Base-by-base conservation (phyloP, 1,140 invertebrate genomes). In the Aphidius ervi region DNA sequence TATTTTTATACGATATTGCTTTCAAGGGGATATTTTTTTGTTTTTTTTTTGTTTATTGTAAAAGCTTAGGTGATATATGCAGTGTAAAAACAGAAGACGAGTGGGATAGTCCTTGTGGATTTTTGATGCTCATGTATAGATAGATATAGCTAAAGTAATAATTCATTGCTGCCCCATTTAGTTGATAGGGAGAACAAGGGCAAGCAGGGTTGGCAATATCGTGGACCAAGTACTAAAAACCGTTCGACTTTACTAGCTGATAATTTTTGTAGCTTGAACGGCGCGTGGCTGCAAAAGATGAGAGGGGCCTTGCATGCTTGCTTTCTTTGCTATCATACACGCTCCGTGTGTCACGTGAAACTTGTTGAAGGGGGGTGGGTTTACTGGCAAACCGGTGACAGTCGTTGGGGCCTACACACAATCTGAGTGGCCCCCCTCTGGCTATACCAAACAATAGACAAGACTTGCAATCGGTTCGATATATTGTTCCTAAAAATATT, bases 401-500 rank as follows among this genome's bases (percentile, higher is more conserved):
- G 57, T 6, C 59, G 43, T 53, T 56, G 45, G 47, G 46, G 56
- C 56, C 16, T 16, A 55, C 56, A 20, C 20, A 61, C 56, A 45
- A 47, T 50, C 16, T 46, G 10, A 39, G 45, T 20, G 8, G 20
- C 46, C 53, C 49, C 45, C 46, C 23, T 31, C 1, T 31, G 23
- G 23, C 23, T 31, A 31, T 31, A 31, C 23, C 23, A 31, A 31
- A 31, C 23, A 31, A 31, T 31, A 31, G 23, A 31, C 23, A 31
- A 31, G 23, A 31, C 31, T 16, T 6, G 47, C 60, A 52, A 57
- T 62, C 31, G 53, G 58, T 68, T 74, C 69, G 70, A 69, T 71
- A 67, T 65, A 68, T 72, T 70, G 67, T 72, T 70, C 68, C 68
- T 70, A 46, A n/a, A 6, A 6, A 10, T 67, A 74, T 74, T 70